These are phyloP conservation scores for Podilymbus podiceps DNA, from an alignment of 2,113 vertebrate species.

Conservation along the genomic window DNA sequence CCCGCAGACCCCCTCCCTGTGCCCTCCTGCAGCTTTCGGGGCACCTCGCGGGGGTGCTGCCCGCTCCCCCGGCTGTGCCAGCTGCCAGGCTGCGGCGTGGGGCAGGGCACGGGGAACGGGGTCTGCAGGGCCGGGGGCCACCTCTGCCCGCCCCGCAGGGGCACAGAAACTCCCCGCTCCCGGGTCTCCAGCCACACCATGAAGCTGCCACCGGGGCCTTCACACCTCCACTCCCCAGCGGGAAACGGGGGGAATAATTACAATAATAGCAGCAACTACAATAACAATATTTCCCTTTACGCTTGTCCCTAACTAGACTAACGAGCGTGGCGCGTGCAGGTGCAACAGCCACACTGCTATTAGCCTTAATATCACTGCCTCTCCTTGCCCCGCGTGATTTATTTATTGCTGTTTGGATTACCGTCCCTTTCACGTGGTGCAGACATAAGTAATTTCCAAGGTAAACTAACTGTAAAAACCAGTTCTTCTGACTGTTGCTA, in stretches of 20 bases:
- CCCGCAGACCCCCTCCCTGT: background rate
- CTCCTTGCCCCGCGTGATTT: background rate
- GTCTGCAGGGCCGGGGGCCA: too few species aligned
- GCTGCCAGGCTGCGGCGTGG: background rate
- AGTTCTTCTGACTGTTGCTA: background rate
- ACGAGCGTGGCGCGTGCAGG: background rate
- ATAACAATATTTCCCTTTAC: background rate
- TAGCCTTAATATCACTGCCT: background rate
- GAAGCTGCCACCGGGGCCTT: background rate
- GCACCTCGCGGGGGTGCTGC: background rate
- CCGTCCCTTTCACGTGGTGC: background rate
- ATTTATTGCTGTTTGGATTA: too few species aligned
- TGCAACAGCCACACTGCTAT: background rate
- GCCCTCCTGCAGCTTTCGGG: background rate
- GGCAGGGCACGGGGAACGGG: background rate
- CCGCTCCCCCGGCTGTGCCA: background rate
- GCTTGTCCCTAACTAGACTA: background rate
- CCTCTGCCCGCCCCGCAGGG: background rate
- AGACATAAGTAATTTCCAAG: background rate
- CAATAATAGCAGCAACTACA: background rate
- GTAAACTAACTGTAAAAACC: background rate
- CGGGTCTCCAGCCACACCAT: accelerated
- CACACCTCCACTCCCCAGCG: background rate
- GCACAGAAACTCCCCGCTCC: background rate
- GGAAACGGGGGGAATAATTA: background rate